Conservation (phyloP, 2,888 invertebrate genomes). For the Hoplodrina blanda region DNA sequence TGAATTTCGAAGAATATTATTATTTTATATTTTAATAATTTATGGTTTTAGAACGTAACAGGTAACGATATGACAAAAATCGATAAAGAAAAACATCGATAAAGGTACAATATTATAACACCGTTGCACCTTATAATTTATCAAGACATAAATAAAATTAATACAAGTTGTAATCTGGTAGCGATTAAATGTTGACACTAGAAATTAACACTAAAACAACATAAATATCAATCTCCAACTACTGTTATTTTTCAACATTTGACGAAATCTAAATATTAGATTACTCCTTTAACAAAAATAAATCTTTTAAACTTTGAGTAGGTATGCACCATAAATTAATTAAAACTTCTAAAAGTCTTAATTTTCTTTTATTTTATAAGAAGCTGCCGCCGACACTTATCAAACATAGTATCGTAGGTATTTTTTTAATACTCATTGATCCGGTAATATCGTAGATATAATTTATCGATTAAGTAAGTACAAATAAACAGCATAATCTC, state of each 20-base stretch:
- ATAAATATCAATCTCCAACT: constrained; percentile 20
- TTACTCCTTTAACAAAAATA: constrained; percentile 3
- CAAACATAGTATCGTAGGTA: no score
- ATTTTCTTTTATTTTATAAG: no score
- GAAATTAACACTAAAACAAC: constrained; percentile 5
- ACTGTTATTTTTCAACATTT: constrained; percentile 20
- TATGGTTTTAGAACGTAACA: neutral
- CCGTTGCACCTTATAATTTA: constrained; percentile 7
- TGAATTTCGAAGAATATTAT: neutral
- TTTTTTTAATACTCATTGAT: no score
- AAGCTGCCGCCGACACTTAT: no score
- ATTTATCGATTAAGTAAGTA: no score
- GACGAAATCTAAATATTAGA: neutral
- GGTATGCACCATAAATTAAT: constrained; percentile 1
- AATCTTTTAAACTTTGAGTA: neutral
- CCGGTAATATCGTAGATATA: no score
- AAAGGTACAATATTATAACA: neutral
- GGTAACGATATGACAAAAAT: neutral
- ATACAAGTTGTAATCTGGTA: constrained; percentile 14
- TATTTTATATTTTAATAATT: neutral
- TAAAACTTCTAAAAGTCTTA: neutral
- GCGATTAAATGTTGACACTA: constrained; percentile 32
- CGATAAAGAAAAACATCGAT: neutral
- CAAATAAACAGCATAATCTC: no score
- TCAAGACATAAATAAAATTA: constrained; percentile 31